Percentiles rank a stretch among this genome's conserved stretches.
These are phyloP conservation scores for Canis aureus DNA, from an alignment of 2,113 vertebrate genomes.

Conservation along the genomic window DNA sequence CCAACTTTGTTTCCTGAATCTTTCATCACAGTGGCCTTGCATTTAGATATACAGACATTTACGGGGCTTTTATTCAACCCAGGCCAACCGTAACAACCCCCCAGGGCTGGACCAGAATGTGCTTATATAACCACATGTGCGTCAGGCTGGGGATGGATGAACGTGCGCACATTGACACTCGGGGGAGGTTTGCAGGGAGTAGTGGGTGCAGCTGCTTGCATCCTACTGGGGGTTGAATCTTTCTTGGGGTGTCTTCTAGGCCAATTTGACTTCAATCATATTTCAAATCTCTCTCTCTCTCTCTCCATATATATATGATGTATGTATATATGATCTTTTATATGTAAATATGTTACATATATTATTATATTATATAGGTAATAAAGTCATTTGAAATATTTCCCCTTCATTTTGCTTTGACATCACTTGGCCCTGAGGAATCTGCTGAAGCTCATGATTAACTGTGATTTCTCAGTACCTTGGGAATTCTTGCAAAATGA, in stretches of 20 bases:
- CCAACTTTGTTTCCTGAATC: not conserved
- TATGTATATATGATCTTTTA: not conserved
- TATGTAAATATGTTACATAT: not conserved
- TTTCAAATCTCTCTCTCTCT: not conserved
- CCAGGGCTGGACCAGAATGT: not conserved
- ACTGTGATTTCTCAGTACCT: not conserved
- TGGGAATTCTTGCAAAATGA: not conserved
- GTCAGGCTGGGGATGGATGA: not conserved
- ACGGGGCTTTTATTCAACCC: not conserved
- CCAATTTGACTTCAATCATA: not conserved
- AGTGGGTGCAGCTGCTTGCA: rapidly evolving
- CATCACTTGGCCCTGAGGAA: not conserved
- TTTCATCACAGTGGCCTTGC: not conserved
- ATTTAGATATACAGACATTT: not conserved
- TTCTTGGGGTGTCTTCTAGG: not conserved
- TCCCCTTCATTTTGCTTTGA: not conserved
- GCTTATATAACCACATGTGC: too few relatives aligned
- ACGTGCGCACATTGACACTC: too few relatives aligned
- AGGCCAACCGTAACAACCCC: not conserved
- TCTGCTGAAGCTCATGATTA: not conserved
- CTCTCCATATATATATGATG: too few relatives aligned
- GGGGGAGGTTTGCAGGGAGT: not conserved
- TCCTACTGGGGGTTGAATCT: not conserved
- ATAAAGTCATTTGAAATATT: not conserved
- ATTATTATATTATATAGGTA: not conserved